Evolutionary conservation across 2,797 vertebrate genomes (phyloP).

Genomic region (Onychomys torridus): DNA sequence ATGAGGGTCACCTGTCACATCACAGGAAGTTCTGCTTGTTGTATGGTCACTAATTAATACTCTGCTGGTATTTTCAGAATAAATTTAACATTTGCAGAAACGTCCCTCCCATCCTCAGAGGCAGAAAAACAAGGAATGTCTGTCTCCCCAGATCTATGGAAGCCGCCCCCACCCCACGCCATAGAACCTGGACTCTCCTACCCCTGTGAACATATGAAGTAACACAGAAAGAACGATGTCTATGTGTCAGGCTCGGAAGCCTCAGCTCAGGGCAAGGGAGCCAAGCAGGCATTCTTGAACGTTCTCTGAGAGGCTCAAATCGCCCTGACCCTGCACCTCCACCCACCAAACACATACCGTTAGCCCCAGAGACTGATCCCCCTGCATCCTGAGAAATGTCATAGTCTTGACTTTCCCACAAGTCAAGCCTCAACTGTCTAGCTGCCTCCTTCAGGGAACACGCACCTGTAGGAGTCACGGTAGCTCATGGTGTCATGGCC

Average conservation of each 20-base stretch:
- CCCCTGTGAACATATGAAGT: fast-evolving
- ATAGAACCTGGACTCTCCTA: not conserved
- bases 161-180: not conserved
- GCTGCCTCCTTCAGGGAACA: fast-evolving
- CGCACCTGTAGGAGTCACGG: conserved; percentile 98
- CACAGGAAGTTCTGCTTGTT: not conserved
- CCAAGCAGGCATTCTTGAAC: fast-evolving
- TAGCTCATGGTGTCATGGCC: conserved; percentile 99
- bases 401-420: fast-evolving
- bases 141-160: not conserved
- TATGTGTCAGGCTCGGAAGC: not conserved
- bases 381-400: not conserved
- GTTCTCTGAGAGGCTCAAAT: not conserved
- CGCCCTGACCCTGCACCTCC: not conserved
- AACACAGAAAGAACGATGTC: not conserved
- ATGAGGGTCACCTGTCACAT: not conserved
- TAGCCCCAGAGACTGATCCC: not conserved
- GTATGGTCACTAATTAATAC: not conserved
- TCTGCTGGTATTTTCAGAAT: not conserved
- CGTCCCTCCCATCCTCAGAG: not conserved
- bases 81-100: not conserved
- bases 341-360: fast-evolving
- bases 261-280: not conserved
- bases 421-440: not conserved
- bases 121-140: not conserved